Evolutionary conservation across 2,888 invertebrate species (phyloP), one percentile per base, ranked within the genome.

Genomic region (Colletes collaris): DNA sequence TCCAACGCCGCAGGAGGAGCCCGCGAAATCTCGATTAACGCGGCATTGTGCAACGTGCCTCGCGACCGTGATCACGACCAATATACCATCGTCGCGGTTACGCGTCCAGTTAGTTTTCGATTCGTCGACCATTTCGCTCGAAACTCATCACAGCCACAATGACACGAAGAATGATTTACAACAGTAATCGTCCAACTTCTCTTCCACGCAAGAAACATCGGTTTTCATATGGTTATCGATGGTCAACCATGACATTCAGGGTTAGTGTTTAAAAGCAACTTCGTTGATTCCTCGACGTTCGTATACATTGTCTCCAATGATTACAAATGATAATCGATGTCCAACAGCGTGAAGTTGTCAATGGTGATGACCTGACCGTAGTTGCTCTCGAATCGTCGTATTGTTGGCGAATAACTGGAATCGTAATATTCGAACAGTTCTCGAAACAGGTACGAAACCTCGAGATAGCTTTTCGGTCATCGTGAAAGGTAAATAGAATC

Each of bases 31-130:
- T 76, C 86, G 86, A 82, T 83, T 85, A 85, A 81, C 81, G 64
- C 84, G 84, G 84, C 91, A 91, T 86, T 91, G 88, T 87, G 86
- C 84, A 89, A 91, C 90, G 89, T 87, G 88, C 86, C 84, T 86
- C 88, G 89, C 86, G 86, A 83, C 86, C 77, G 88, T 87, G 79
- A 80, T 87, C 87, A 88, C 66, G 66, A 53, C 46, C 74, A 65
- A 66, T 53, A 66, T 53, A n/a, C 10, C 70, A 53, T 13, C 40
- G 62, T 13, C 19, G 16, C 27, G 10, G n/a, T 27, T n/a, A 55
- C 50, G 19, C 27, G 27, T 19, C 27, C 7, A 55, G 10, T 46
- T 3, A 4, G 8, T n/a, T 6, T 4, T 4, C 10, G 5, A 10
- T 13, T 4, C 19, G 11, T 27, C 49, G 8, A 0, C 4, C 0